Evolutionary conservation across 2,113 vertebrate genomes (phyloP).

Genomic region (Megaceryle maxima): DNA sequence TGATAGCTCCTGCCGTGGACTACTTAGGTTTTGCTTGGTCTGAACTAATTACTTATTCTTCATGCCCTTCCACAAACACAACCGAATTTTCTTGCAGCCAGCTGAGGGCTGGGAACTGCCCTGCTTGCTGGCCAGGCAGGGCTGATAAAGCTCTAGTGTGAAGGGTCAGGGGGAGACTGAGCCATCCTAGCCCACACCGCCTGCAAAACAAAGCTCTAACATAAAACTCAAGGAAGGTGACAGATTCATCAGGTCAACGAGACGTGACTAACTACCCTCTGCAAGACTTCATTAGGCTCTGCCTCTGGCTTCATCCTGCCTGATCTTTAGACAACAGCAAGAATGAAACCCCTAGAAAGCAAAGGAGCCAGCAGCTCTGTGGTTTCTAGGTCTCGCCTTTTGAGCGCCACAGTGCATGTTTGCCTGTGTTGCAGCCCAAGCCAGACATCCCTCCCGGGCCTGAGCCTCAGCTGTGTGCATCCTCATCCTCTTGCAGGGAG

Average conservation of each 20-base stretch:
- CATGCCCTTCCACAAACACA: background rate
- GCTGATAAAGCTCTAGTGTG: background rate
- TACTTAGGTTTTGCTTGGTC: background rate
- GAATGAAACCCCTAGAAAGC: background rate
- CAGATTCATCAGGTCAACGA: background rate
- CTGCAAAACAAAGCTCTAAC: accelerated
- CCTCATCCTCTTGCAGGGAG: background rate
- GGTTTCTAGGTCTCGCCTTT: background rate
- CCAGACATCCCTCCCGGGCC: background rate
- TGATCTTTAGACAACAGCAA: background rate
- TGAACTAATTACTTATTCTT: background rate
- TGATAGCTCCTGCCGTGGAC: background rate
- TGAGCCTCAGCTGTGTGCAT: background rate
- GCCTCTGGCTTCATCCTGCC: background rate
- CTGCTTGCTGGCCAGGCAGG: background rate
- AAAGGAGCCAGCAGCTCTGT: background rate
- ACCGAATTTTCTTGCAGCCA: background rate
- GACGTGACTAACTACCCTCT: background rate
- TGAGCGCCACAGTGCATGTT: accelerated
- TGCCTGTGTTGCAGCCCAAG: background rate
- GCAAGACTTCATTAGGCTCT: background rate
- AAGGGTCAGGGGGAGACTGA: accelerated
- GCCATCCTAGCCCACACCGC: background rate
- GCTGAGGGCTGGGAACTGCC: background rate
- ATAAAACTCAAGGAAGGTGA: background rate